These are phyloP conservation scores for Parus major DNA, from an alignment of 2,113 vertebrate species.

Conservation along the genomic window DNA sequence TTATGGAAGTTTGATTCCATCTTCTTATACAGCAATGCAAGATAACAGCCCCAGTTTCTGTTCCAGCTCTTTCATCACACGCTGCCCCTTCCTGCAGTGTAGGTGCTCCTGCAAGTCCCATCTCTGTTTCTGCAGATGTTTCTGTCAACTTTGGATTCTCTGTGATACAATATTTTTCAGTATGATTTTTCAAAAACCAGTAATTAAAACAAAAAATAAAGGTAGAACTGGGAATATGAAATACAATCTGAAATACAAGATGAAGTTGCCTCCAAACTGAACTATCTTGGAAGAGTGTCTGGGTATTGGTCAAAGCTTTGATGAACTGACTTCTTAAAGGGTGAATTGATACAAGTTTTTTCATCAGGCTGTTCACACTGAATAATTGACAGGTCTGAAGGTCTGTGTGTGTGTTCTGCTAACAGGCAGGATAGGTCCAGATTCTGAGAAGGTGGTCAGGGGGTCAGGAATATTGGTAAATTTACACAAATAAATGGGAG, in stretches of 20 bases:
- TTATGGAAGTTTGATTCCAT: background rate
- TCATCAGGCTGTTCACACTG: background rate
- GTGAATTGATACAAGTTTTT: background rate
- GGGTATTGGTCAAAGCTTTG: background rate
- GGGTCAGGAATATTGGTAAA: background rate
- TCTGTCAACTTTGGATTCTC: background rate
- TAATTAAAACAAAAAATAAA: background rate
- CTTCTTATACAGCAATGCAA: background rate
- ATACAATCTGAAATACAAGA: background rate
- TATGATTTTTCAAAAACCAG: background rate
- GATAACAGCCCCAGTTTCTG: background rate
- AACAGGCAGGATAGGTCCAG: accelerated
- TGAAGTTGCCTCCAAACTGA: background rate
- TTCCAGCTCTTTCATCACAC: background rate
- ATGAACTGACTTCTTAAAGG: background rate
- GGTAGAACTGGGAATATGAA: background rate
- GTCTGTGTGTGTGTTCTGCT: background rate
- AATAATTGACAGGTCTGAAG: background rate
- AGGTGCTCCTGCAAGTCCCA: background rate
- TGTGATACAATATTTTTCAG: background rate
- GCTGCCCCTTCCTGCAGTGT: background rate
- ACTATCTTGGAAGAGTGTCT: background rate
- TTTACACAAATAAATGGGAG: background rate
- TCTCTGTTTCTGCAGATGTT: background rate
- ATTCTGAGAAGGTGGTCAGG: background rate